phyloP scores from a whole-genome alignment of 2,113 vertebrate species.

The Trinectes maculatus region DNA sequence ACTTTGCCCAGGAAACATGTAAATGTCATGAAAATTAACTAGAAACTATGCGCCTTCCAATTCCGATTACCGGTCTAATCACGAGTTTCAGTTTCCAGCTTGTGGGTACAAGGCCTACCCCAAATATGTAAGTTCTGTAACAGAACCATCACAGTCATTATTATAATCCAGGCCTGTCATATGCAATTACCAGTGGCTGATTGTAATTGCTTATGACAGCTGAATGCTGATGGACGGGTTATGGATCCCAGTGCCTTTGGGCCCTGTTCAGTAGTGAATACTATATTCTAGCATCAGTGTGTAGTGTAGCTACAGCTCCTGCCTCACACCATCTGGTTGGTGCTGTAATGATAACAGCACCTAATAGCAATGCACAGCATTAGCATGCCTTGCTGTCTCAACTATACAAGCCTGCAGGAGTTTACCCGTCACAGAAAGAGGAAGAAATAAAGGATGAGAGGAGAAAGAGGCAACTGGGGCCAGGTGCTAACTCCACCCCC shows the following conservation, averaged over 20 bases:
- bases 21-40: constrained; percentile 61
- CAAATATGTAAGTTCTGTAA: constrained; percentile 32
- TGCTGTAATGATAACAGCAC: constrained; percentile 30
- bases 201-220: constrained; percentile 48
- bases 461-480: neutral
- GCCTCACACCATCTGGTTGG: constrained; percentile 45
- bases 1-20: constrained; percentile 1
- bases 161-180: constrained; percentile 37
- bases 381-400: constrained; percentile 23
- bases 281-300: constrained; percentile 36
- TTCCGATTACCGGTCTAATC: constrained; percentile 49
- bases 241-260: constrained; percentile 33
- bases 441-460: neutral
- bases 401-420: neutral
- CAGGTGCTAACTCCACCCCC: neutral
- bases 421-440: neutral
- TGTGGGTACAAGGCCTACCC: constrained; percentile 22
- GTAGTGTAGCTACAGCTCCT: constrained; percentile 22
- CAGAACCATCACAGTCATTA: constrained; percentile 50
- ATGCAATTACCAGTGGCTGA: constrained; percentile 51
- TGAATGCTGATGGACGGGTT: constrained; percentile 55
- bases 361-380: constrained; percentile 22
- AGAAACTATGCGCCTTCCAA: constrained; percentile 21
- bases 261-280: constrained; percentile 10
- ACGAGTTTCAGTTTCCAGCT: constrained; percentile 34